Evolutionary conservation across 2,888 invertebrate genomes (phyloP).

Genomic region (Xylocampa areola): DNA sequence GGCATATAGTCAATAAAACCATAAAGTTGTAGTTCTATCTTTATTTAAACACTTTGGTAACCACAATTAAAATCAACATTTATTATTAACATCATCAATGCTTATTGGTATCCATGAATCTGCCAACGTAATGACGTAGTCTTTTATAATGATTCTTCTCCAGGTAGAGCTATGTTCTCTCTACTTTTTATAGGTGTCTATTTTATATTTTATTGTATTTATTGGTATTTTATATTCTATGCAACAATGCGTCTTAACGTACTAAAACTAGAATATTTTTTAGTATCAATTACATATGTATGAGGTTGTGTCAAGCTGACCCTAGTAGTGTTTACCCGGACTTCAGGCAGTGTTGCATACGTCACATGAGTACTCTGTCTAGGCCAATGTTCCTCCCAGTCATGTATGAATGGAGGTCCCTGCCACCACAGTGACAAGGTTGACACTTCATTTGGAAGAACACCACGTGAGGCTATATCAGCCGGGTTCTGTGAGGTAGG

Average conservation of each 20-base stretch:
- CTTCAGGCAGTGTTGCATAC: background rate
- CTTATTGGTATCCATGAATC: too few relatives aligned
- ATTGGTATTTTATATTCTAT: too few relatives aligned
- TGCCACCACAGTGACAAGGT: slow-evolving; percentile 16
- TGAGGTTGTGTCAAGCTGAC: background rate
- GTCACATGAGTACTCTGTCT: background rate
- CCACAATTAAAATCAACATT: too few relatives aligned
- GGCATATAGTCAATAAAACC: too few relatives aligned
- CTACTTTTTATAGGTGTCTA: too few relatives aligned
- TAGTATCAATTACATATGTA: background rate
- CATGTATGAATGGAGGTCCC: slow-evolving; percentile 9
- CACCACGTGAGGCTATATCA: slow-evolving; percentile 19
- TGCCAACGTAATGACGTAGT: too few relatives aligned
- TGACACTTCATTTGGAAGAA: slow-evolving; percentile 3
- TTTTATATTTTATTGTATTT: too few relatives aligned
- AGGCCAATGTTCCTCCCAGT: slow-evolving; percentile 16
- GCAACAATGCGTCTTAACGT: slow-evolving; percentile 8
- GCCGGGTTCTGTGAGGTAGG: slow-evolving; percentile 12
- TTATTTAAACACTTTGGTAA: too few relatives aligned
- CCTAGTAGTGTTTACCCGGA: background rate
- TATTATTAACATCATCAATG: too few relatives aligned
- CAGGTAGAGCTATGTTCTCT: too few relatives aligned
- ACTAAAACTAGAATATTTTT: background rate
- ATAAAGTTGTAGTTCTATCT: too few relatives aligned
- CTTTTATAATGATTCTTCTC: too few relatives aligned